These are phyloP conservation scores for Zelleria hepariella DNA, from an alignment of 2,888 invertebrate species.

Conservation along the genomic window DNA sequence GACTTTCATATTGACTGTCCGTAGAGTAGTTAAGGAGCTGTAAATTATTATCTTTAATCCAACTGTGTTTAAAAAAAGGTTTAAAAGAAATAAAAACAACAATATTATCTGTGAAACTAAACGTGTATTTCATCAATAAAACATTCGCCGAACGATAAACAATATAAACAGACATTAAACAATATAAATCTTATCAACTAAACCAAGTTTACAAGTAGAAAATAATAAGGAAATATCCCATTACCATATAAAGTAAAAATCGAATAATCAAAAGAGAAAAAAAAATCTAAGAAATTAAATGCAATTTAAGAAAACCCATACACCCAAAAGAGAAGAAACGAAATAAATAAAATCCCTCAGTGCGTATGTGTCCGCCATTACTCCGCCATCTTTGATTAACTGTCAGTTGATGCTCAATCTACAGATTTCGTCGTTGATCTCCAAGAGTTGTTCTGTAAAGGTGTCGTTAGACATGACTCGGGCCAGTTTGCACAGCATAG, in stretches of 20 bases:
- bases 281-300: neutral
- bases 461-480: slow-evolving; percentile 77
- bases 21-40: neutral
- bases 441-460: slow-evolving; percentile 82
- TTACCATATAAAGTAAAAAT: neutral
- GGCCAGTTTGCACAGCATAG: slow-evolving; percentile 76
- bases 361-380: slow-evolving; percentile 28
- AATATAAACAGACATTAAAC: slow-evolving; percentile 17
- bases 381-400: slow-evolving; percentile 9
- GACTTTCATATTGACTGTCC: neutral
- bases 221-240: neutral
- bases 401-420: slow-evolving; percentile 77
- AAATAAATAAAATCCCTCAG: slow-evolving; percentile 23
- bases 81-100: slow-evolving; percentile 14
- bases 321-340: neutral
- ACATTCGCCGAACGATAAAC: slow-evolving; percentile 13
- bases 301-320: neutral
- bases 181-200: slow-evolving; percentile 15
- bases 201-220: neutral
- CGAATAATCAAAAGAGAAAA: neutral
- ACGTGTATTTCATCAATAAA: slow-evolving; percentile 15
- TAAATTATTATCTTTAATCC: neutral
- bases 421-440: slow-evolving; percentile 86
- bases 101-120: slow-evolving; percentile 18
- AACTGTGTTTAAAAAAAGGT: neutral